A percentile compares a stretch with the other conserved stretches of the same genome.
Evolutionary conservation across 2,888 invertebrate genomes (phyloP).

Genomic region (Rambutsinella grinnellia): DNA sequence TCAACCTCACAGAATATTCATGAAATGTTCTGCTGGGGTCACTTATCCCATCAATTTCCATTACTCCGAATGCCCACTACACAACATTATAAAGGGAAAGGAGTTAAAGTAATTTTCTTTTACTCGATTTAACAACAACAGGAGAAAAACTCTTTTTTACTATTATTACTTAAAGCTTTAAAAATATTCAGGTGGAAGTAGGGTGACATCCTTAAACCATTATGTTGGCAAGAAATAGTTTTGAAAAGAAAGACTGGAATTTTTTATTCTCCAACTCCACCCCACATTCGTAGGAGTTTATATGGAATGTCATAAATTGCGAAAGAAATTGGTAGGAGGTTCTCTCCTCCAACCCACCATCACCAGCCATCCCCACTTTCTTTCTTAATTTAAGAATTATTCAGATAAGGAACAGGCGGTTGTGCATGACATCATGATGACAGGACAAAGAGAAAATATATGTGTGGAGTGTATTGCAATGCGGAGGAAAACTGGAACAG

Average conservation of each 20-base stretch:
- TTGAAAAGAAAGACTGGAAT: too few relatives aligned
- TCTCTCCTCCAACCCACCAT: not conserved
- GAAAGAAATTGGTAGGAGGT: not conserved
- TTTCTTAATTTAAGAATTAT: not conserved
- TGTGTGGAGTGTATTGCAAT: not conserved
- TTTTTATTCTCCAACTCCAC: too few relatives aligned
- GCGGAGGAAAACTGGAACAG: too few relatives aligned
- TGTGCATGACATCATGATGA: not conserved
- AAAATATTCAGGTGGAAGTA: too few relatives aligned
- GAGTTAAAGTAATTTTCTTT: not conserved
- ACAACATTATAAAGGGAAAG: not conserved
- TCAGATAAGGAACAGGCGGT: not conserved
- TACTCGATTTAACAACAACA: too few relatives aligned
- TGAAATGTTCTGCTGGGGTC: slow-evolving; percentile 18
- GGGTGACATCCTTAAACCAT: too few relatives aligned
- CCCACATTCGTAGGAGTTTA: not conserved
- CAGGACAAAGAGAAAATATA: not conserved
- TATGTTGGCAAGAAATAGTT: too few relatives aligned
- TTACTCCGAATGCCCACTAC: slow-evolving; percentile 9
- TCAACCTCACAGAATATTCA: slow-evolving; percentile 18
- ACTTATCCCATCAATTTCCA: slow-evolving; percentile 23
- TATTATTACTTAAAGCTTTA: too few relatives aligned
- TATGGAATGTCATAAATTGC: not conserved
- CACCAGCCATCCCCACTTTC: not conserved
- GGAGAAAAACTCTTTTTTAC: too few relatives aligned